Base-by-base conservation (phyloP, 2,888 invertebrate genomes). In the Apodemia hepburni region DNA sequence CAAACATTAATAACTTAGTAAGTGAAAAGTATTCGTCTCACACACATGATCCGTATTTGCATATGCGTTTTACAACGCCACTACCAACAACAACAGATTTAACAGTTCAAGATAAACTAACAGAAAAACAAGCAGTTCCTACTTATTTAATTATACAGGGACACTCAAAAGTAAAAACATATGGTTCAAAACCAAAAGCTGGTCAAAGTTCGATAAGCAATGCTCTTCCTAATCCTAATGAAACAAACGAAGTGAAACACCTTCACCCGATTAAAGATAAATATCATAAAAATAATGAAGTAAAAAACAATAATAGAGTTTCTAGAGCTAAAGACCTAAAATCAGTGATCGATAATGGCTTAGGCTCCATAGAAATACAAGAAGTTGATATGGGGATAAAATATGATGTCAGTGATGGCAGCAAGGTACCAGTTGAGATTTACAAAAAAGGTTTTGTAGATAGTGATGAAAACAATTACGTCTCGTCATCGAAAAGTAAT, bases 81-180 rank as follows among this genome's bases (percentile, higher is more conserved):
- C 86, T 92, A 0, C 87, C 92, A 0, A 83, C 85, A 15, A 92
- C 93, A 54, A 54, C 54, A 29, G 54, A 54, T 27, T 54, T 27
- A 29, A 54, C 27, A 29, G 12, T 15, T 29, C 29, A 54, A 54
- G 29, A 54, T 7, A 54, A 54, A 15, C 15, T 83, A 27, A 82
- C 82, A 7, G 86, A 85, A 73, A 92, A 93, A 68, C 93, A 94
- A 0, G 84, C 88, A 2, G 92, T 93, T 61, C 94, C 95, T 0
- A 83, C 95, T 93, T 96, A 96, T 75, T 87, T 96, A 29, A 96
- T 97, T 35, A 96, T 96, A 71, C 96, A 97, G 81, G 96, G 96
- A 0, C 96, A 97, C 79, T 96, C 96, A 0, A 96, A 96, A 85
- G 96, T 97, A 0, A 96, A 96, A 85, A 96, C 95, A 0, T 97